A percentile compares a stretch with the other conserved stretches of the same genome.
Evolutionary conservation across 2,113 vertebrate genomes (phyloP).

Genomic region (Phocoena sinus): DNA sequence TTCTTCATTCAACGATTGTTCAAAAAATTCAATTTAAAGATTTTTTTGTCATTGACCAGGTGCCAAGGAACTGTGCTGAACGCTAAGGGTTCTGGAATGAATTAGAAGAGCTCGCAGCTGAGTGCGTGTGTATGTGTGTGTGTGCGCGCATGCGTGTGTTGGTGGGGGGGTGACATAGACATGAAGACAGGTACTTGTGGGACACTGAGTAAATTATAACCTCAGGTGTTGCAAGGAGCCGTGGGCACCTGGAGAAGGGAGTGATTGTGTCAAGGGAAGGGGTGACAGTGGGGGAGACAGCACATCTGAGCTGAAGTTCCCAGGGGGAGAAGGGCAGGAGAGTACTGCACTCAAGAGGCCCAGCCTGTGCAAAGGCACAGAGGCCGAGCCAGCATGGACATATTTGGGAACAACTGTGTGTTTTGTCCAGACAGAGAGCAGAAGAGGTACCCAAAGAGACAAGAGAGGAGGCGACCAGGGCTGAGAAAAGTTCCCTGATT

Average conservation of each 20-base stretch:
- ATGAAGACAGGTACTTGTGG: not conserved
- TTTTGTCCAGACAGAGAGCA: not conserved
- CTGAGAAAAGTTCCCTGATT: not conserved
- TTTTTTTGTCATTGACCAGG: too few relatives aligned
- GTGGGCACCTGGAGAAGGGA: not conserved
- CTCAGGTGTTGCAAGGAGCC: fast-evolving
- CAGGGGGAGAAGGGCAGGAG: not conserved
- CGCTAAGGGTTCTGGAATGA: not conserved
- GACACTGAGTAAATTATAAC: fast-evolving
- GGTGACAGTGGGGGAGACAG: fast-evolving
- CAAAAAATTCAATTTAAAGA: not conserved
- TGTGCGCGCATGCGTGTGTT: not conserved
- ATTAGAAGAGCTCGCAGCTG: not conserved
- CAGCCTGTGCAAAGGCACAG: not conserved
- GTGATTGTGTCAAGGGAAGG: not conserved
- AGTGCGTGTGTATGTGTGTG: not conserved
- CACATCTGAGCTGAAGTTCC: not conserved
- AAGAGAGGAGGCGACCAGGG: fast-evolving
- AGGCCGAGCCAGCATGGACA: fast-evolving
- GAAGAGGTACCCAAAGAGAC: not conserved
- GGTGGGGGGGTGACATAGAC: fast-evolving
- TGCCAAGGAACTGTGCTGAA: not conserved
- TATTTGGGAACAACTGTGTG: not conserved
- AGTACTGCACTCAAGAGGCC: not conserved
- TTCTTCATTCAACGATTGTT: not conserved